These are phyloP conservation scores for Microplitis demolitor DNA, from an alignment of 1,140 invertebrate genomes.

Conservation along the genomic window DNA sequence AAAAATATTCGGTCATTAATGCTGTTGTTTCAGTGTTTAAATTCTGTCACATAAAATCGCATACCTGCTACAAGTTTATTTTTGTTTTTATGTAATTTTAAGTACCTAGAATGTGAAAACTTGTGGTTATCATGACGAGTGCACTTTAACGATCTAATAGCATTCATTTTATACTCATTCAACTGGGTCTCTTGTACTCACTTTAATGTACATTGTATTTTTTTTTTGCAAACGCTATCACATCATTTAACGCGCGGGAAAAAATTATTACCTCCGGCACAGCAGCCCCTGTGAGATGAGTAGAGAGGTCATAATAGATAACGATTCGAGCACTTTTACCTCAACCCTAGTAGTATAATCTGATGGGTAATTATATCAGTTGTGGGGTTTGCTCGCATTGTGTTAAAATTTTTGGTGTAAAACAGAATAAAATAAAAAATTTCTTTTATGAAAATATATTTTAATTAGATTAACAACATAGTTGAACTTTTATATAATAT, in stretches of 20 bases:
- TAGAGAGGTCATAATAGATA: conserved; percentile 15
- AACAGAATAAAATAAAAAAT: background rate
- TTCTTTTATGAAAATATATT: background rate
- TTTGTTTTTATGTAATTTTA: background rate
- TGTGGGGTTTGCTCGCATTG: background rate
- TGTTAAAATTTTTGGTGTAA: too few relatives aligned
- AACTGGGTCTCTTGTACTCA: background rate
- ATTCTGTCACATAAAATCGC: background rate
- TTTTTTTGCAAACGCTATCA: background rate
- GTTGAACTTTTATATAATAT: too few relatives aligned
- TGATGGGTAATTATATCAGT: conserved; percentile 14
- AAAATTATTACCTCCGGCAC: conserved; percentile 3
- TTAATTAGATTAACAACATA: background rate
- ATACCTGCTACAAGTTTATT: background rate
- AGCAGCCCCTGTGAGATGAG: background rate
- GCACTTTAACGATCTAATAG: background rate
- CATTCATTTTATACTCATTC: background rate
- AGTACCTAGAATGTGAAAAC: background rate
- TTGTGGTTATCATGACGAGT: conserved; percentile 8
- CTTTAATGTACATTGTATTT: background rate
- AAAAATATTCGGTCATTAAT: too few relatives aligned
- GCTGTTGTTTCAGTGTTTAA: too few relatives aligned
- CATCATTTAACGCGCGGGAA: conserved; percentile 15
- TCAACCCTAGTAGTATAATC: too few relatives aligned
- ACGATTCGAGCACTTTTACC: conserved; percentile 17